Conservation (phyloP, 2,113 vertebrate species). For the Cinclus cinclus region DNA sequence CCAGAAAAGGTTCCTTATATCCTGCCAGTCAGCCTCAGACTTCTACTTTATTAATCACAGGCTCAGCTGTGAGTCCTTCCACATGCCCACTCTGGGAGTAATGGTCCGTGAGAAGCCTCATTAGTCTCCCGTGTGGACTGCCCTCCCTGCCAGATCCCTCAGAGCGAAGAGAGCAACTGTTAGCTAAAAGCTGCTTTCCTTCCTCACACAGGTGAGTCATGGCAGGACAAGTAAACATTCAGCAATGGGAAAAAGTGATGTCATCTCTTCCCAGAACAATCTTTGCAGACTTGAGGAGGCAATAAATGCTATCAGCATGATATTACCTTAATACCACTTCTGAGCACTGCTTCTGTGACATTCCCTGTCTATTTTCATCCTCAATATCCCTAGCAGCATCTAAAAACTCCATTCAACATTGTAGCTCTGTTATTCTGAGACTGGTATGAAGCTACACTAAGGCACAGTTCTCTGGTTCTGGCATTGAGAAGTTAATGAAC, state of each 20-base stretch:
- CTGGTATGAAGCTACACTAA: not conserved
- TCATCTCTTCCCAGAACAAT: not conserved
- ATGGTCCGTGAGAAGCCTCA: not conserved
- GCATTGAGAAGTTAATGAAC: not conserved
- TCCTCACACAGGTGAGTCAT: not conserved
- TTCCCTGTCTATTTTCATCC: not conserved
- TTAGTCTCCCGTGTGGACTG: not conserved
- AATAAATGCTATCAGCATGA: not conserved
- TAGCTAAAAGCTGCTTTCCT: not conserved
- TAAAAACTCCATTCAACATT: not conserved
- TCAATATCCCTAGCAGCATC: not conserved
- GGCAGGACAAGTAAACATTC: not conserved
- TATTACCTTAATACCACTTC: not conserved
- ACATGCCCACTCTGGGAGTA: not conserved
- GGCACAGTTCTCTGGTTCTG: not conserved
- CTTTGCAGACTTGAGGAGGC: not conserved
- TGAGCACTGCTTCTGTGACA: not conserved
- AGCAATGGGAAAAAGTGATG: not conserved
- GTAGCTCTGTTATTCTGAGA: not conserved
- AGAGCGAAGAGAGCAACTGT: not conserved
- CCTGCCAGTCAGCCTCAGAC: not conserved
- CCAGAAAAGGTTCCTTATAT: not conserved
- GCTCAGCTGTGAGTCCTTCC: slow-evolving; percentile 6
- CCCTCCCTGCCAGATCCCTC: not conserved
- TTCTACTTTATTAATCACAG: slow-evolving; percentile 28